phyloP scores from a whole-genome alignment of 2,113 vertebrate species.

The Cheilinus undulatus region DNA sequence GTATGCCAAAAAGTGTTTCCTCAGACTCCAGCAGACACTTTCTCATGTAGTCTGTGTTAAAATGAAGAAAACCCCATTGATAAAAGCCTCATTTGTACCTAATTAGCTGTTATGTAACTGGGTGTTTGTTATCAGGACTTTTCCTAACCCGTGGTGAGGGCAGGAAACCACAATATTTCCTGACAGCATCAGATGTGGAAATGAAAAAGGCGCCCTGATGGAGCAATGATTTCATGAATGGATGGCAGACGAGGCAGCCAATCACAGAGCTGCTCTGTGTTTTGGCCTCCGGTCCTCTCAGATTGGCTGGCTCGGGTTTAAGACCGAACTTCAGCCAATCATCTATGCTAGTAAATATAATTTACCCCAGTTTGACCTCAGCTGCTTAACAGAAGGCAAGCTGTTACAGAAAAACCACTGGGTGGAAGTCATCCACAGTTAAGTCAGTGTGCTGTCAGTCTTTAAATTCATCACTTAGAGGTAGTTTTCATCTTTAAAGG shows the following conservation, averaged over 20 bases:
- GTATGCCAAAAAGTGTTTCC: no score
- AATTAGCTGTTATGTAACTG: constrained; percentile 39
- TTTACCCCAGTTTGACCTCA: constrained; percentile 10
- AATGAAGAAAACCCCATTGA: constrained; percentile 4
- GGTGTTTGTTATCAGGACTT: constrained; percentile 57
- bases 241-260: constrained; percentile 3
- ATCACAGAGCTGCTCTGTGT: constrained; percentile 6
- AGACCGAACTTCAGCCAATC: not conserved
- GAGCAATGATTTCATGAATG: constrained; percentile 73
- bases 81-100: constrained; percentile 20
- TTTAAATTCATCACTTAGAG: not conserved
- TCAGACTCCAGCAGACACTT: no score
- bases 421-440: not conserved
- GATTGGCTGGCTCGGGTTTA: not conserved
- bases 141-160: constrained; percentile 48
- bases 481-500: not conserved
- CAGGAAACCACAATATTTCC: constrained; percentile 78
- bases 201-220: constrained; percentile 53
- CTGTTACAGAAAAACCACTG: not conserved
- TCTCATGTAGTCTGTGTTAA: no score
- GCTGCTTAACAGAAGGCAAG: not conserved
- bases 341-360: constrained; percentile 4
- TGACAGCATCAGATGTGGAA: constrained; percentile 63
- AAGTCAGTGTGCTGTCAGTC: constrained; percentile 1
- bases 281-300: not conserved